phyloP scores from a whole-genome alignment of 2,888 invertebrate genomes.

The Spialia ferax region DNA sequence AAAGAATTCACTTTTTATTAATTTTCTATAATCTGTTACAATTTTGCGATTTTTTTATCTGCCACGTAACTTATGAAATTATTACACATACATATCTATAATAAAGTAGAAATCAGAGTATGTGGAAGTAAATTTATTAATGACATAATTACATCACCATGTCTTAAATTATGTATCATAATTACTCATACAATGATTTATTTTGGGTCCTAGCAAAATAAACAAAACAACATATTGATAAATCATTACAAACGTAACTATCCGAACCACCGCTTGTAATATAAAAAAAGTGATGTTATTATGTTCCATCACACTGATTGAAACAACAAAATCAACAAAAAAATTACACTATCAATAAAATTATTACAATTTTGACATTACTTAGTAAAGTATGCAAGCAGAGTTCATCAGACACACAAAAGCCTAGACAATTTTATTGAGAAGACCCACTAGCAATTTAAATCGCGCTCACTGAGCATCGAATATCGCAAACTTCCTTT shows the following conservation, averaged over 20 bases:
- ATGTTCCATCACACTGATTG: conserved; percentile 59
- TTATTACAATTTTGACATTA: conserved; percentile 49
- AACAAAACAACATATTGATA: conserved; percentile 57
- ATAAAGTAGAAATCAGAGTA: conserved; percentile 84
- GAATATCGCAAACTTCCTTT: conserved; percentile 58
- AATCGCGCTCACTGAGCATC: neutral
- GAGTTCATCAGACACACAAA: conserved; percentile 64
- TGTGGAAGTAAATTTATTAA: conserved; percentile 83
- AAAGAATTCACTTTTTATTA: conserved; percentile 84
- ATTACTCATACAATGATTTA: conserved; percentile 77
- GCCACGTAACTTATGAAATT: conserved; percentile 78
- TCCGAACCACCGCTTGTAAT: conserved; percentile 62
- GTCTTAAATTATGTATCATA: conserved; percentile 79
- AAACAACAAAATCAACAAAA: conserved; percentile 54
- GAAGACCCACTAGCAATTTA: conserved; percentile 65
- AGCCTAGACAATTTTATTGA: conserved; percentile 57
- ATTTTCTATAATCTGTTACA: conserved; percentile 83
- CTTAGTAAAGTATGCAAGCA: conserved; percentile 70
- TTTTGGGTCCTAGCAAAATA: conserved; percentile 77
- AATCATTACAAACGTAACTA: conserved; percentile 55
- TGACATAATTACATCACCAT: conserved; percentile 81
- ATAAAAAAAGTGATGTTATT: conserved; percentile 63
- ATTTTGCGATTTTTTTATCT: conserved; percentile 84
- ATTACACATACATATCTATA: conserved; percentile 70
- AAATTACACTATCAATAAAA: conserved; percentile 50